Percentiles rank a stretch among this genome's conserved stretches.
These are phyloP conservation scores for Pholis gunnellus DNA, from an alignment of 2,113 vertebrate genomes.

Conservation along the genomic window DNA sequence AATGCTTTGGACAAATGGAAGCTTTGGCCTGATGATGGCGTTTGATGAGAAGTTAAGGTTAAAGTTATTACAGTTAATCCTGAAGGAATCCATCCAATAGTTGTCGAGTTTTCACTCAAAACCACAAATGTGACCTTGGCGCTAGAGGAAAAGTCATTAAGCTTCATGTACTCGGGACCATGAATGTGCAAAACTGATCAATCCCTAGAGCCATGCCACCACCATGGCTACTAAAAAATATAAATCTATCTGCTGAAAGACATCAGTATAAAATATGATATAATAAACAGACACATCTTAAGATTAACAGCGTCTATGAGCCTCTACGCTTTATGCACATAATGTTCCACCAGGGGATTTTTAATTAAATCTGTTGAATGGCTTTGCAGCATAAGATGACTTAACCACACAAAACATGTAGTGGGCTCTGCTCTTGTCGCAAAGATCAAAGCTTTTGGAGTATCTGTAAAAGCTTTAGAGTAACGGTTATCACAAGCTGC, in stretches of 20 bases:
- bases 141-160: neutral
- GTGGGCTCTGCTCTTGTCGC: slow-evolving; percentile 17
- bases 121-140: neutral
- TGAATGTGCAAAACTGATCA: neutral
- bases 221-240: neutral
- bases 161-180: neutral
- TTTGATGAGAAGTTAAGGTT: neutral
- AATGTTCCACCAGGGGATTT: neutral
- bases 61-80: neutral
- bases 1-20: neutral
- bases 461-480: slow-evolving; percentile 1
- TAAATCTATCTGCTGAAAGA: neutral
- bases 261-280: neutral
- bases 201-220: neutral
- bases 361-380: slow-evolving; percentile 9
- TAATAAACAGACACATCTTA: neutral
- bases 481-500: slow-evolving; percentile 37
- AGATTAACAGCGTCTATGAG: neutral
- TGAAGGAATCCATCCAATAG: neutral
- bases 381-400: slow-evolving; percentile 10
- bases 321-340: neutral
- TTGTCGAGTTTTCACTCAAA: neutral
- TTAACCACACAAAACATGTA: neutral
- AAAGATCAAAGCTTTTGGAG: slow-evolving; percentile 42
- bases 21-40: neutral